A percentile compares a stretch with the other conserved stretches of the same genome.
These are phyloP conservation scores for Eupithecia abbreviata DNA, from an alignment of 2,888 invertebrate species.

Conservation along the genomic window DNA sequence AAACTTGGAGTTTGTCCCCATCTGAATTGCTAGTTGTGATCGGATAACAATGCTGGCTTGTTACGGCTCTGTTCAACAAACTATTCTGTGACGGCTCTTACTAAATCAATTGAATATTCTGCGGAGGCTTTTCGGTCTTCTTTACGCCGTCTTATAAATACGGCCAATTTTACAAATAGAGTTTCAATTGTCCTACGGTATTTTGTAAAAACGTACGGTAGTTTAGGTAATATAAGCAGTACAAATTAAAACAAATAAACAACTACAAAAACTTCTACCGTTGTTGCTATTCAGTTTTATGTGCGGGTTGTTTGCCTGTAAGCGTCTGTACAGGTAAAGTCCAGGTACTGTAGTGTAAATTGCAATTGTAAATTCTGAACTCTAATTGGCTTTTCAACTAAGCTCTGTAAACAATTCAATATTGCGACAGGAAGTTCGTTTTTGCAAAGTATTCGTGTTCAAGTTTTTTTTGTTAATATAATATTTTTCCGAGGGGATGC, in stretches of 20 bases:
- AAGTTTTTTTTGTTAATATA: too few relatives aligned
- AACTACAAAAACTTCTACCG: not conserved
- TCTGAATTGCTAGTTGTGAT: conserved; percentile 16
- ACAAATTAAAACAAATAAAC: conserved; percentile 4
- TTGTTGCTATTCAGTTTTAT: conserved; percentile 14
- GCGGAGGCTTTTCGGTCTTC: not conserved
- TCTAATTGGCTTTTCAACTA: conserved; percentile 14
- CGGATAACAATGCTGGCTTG: conserved; percentile 20
- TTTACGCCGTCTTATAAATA: not conserved
- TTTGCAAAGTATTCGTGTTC: not conserved
- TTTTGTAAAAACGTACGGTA: not conserved
- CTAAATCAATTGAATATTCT: not conserved
- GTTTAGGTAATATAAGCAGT: not conserved
- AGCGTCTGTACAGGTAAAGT: conserved; percentile 13
- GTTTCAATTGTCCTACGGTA: not conserved
- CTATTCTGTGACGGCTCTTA: conserved; percentile 7
- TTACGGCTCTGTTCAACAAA: conserved; percentile 12
- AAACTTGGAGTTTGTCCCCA: conserved; percentile 8
- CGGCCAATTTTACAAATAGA: not conserved
- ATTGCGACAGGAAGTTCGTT: not conserved
- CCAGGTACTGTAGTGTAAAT: not conserved
- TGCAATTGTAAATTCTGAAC: conserved; percentile 17
- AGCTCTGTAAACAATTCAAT: not conserved
- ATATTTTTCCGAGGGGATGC: not conserved
- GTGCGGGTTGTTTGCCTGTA: conserved; percentile 20